Conservation (phyloP, 2,888 invertebrate genomes). For the Exocentrus adspersus region DNA sequence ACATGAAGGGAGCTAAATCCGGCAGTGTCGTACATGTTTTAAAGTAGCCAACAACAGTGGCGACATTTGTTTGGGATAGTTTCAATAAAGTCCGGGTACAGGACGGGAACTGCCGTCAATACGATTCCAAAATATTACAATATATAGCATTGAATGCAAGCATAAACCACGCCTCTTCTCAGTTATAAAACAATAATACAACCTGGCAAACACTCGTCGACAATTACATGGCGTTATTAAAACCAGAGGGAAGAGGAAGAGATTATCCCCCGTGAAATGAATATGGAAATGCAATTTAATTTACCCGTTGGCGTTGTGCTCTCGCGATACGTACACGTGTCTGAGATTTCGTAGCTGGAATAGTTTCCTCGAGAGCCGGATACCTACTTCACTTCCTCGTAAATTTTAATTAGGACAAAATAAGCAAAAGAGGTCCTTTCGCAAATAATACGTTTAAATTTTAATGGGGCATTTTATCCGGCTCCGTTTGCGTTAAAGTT, state of each 20-base stretch:
- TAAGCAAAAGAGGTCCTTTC: background rate
- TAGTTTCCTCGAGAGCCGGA: background rate
- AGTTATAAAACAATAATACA: too few species aligned
- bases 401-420: background rate
- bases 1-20: too few species aligned
- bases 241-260: background rate
- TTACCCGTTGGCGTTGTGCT: background rate
- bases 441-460: background rate
- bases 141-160: too few species aligned
- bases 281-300: conserved; percentile 13
- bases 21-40: too few species aligned
- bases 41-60: too few species aligned
- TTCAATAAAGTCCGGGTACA: too few species aligned
- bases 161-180: too few species aligned
- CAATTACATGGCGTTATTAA: conserved; percentile 1
- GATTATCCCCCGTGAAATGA: conserved; percentile 1
- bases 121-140: too few species aligned
- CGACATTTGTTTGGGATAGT: too few species aligned
- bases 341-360: background rate
- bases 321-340: background rate
- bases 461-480: background rate
- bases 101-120: too few species aligned
- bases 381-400: background rate
- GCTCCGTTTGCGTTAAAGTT: too few species aligned
- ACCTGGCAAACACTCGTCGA: background rate